Conservation (phyloP, 1,140 invertebrate genomes). For the Streblospio benedicti region DNA sequence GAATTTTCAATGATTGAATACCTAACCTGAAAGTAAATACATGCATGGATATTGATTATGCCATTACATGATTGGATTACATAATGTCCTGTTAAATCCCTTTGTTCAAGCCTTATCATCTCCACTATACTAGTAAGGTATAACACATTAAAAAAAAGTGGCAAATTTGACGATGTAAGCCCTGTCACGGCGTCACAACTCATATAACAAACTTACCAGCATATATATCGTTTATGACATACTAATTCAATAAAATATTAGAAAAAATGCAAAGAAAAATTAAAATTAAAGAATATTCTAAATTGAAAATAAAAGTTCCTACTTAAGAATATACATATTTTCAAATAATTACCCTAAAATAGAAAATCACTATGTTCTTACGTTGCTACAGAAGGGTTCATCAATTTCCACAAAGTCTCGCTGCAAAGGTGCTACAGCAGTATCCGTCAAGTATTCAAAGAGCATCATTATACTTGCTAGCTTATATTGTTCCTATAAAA, state of each 20-base stretch:
- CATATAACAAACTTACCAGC: no score
- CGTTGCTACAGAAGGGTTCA: constrained; percentile 70
- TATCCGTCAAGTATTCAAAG: constrained; percentile 74
- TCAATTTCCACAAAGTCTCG: constrained; percentile 74
- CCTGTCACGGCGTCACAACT: no score
- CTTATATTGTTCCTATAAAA: constrained; percentile 39
- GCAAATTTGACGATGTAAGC: no score
- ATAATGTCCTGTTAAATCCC: no score
- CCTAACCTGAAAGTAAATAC: constrained; percentile 52
- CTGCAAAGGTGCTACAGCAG: constrained; percentile 72
- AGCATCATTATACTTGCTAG: constrained; percentile 61
- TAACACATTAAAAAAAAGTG: no score
- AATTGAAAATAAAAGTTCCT: constrained; percentile 6
- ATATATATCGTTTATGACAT: no score
- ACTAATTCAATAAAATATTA: no score
- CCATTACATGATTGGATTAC: no score
- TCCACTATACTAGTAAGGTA: no score
- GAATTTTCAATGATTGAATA: constrained; percentile 65
- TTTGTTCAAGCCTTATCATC: no score
- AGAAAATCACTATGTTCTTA: constrained; percentile 42
- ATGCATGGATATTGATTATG: background rate
- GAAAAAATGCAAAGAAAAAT: no score
- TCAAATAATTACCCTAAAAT: constrained; percentile 6
- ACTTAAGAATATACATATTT: constrained; percentile 6
- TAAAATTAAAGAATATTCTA: no score